Evolutionary conservation across 2,888 invertebrate genomes (phyloP).

Genomic region (Hemithea aestivaria): DNA sequence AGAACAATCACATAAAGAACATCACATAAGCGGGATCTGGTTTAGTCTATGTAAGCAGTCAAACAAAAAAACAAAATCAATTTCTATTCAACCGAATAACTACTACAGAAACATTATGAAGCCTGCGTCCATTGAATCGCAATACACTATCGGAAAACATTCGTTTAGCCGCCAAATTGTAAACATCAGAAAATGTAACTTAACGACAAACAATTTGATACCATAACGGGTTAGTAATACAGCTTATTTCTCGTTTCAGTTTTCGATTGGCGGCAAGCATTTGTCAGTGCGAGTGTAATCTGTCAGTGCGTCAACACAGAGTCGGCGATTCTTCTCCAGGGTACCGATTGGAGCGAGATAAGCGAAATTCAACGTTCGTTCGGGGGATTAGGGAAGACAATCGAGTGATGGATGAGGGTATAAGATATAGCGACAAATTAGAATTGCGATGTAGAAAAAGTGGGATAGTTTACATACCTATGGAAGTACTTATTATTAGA

Average conservation of each 20-base stretch:
- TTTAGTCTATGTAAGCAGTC: no score
- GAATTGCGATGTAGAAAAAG: constrained; percentile 38
- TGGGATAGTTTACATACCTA: constrained; percentile 20
- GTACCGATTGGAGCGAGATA: constrained; percentile 66
- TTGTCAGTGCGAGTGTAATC: constrained; percentile 60
- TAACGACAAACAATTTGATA: constrained; percentile 25
- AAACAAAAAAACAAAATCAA: constrained; percentile 4
- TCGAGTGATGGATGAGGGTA: constrained; percentile 51
- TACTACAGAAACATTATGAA: constrained; percentile 12
- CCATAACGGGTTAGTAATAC: constrained; percentile 25
- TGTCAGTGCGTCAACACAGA: constrained; percentile 59
- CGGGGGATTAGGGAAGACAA: constrained; percentile 45
- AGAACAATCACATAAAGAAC: no score
- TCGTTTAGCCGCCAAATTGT: constrained; percentile 27
- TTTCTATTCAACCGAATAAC: constrained; percentile 7
- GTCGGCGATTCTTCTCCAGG: constrained; percentile 61
- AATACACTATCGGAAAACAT: constrained; percentile 22
- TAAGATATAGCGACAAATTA: constrained; percentile 38
- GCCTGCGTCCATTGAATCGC: constrained; percentile 21
- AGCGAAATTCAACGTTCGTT: constrained; percentile 56
- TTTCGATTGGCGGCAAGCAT: constrained; percentile 43
- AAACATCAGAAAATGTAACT: constrained; percentile 27
- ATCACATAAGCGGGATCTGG: no score
- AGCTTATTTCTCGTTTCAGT: constrained; percentile 32
- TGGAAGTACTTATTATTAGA: background rate